A percentile compares a stretch with the other conserved stretches of the same genome.
phyloP scores from a whole-genome alignment of 2,888 invertebrate genomes.

The Harpalus rubripes region DNA sequence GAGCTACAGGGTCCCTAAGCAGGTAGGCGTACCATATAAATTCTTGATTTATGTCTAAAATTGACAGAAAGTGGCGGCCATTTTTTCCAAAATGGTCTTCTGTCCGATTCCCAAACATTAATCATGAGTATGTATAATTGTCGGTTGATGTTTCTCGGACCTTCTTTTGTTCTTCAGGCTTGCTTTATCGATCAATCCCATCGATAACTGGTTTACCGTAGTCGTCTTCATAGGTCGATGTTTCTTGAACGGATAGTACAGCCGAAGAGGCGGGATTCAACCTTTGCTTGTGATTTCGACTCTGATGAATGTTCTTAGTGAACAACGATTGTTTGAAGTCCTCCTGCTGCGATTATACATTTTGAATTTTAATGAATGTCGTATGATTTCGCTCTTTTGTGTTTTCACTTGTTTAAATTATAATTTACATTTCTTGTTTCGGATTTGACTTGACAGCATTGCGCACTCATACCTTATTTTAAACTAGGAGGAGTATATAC shows the following conservation, averaged over 20 bases:
- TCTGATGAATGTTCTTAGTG: conserved; percentile 60
- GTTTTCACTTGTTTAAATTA: conserved; percentile 44
- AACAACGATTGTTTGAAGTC: conserved; percentile 61
- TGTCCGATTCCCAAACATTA: conserved; percentile 62
- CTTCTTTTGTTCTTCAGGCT: conserved; percentile 60
- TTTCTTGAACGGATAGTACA: conserved; percentile 52
- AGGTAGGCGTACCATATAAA: conserved; percentile 45
- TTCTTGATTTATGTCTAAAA: conserved; percentile 58
- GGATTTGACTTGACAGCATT: conserved; percentile 6
- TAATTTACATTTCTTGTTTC: conserved; percentile 28
- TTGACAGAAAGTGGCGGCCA: conserved; percentile 43
- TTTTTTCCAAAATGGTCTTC: conserved; percentile 48
- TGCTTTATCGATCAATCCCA: conserved; percentile 66
- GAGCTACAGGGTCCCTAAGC: conserved; percentile 13
- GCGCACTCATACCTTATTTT: background rate
- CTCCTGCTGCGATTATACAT: conserved; percentile 63
- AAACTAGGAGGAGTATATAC: too few relatives aligned
- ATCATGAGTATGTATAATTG: conserved; percentile 64
- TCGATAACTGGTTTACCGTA: conserved; percentile 65
- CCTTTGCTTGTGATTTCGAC: conserved; percentile 53
- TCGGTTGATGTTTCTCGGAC: conserved; percentile 61
- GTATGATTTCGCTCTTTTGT: conserved; percentile 58
- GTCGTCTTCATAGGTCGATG: conserved; percentile 60
- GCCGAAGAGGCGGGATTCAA: conserved; percentile 27
- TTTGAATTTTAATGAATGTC: conserved; percentile 66